A percentile compares a stretch with the other conserved stretches of the same genome.
Evolutionary conservation across 1,140 invertebrate species (phyloP).

Genomic region (Hydropsyche tenuis): DNA sequence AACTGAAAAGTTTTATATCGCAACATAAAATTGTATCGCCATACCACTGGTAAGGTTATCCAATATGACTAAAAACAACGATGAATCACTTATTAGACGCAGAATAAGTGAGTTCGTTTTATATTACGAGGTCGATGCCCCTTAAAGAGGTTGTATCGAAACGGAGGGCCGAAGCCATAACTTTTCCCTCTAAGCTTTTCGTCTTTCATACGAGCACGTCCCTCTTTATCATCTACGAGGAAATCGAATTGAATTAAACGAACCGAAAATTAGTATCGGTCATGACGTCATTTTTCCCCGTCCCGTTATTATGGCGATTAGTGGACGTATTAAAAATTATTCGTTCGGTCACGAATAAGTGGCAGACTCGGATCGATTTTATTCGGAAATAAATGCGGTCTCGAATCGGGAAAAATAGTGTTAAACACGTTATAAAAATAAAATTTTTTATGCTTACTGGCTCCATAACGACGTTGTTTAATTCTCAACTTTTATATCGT

Average conservation of each 20-base stretch:
- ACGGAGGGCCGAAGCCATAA: conserved; percentile 24
- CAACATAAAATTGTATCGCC: too few relatives aligned
- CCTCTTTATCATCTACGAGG: conserved; percentile 5
- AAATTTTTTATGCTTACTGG: neutral
- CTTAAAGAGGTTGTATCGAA: conserved; percentile 8
- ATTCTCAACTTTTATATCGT: neutral
- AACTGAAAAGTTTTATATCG: too few relatives aligned
- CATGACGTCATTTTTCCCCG: neutral
- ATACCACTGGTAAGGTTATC: too few relatives aligned
- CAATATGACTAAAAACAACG: neutral
- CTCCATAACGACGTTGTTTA: conserved; percentile 6
- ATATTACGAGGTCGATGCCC: conserved; percentile 20
- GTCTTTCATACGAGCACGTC: conserved; percentile 21
- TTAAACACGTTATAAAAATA: neutral
- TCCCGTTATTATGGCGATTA: too few relatives aligned
- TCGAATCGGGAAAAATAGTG: too few relatives aligned
- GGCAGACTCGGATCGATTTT: neutral
- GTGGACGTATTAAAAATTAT: too few relatives aligned
- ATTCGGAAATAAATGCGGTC: too few relatives aligned
- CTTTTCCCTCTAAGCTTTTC: conserved; percentile 37
- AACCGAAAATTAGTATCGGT: neutral
- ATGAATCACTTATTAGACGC: too few relatives aligned
- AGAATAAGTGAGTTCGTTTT: too few relatives aligned
- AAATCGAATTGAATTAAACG: neutral
- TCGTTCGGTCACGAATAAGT: neutral